These are phyloP conservation scores for Dioctria linearis DNA, from an alignment of 2,888 invertebrate species.

Conservation along the genomic window DNA sequence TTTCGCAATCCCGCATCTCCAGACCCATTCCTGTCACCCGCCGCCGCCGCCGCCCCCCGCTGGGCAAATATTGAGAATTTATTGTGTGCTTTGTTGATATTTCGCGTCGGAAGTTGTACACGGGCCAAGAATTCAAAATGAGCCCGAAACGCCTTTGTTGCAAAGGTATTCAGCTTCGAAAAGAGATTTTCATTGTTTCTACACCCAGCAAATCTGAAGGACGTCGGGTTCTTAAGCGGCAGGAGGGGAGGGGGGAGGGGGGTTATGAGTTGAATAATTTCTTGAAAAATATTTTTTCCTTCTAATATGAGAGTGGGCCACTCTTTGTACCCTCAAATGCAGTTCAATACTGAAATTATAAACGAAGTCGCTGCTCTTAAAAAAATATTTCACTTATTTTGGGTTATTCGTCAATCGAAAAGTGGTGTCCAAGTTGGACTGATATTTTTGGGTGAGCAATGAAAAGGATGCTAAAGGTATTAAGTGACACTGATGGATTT, in stretches of 20 bases:
- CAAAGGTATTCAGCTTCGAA: slow-evolving; percentile 38
- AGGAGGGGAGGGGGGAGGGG: slow-evolving; percentile 5
- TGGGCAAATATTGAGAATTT: slow-evolving; percentile 52
- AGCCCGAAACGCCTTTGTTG: slow-evolving; percentile 42
- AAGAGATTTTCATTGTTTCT: slow-evolving; percentile 40
- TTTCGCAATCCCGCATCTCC: slow-evolving; percentile 16
- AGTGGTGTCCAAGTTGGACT: too few species aligned
- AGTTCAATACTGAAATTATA: slow-evolving; percentile 2
- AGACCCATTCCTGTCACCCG: background rate
- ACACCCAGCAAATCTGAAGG: background rate
- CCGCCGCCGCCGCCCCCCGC: background rate
- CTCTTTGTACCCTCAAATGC: background rate
- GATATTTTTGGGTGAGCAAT: too few species aligned
- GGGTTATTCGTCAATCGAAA: too few species aligned
- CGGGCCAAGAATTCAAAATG: slow-evolving; percentile 51
- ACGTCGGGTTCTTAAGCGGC: background rate
- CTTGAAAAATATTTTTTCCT: slow-evolving; percentile 22
- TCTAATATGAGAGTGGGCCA: background rate
- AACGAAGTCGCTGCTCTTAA: background rate
- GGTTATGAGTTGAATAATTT: background rate
- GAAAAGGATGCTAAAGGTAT: too few species aligned
- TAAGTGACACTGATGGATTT: too few species aligned
- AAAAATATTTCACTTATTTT: too few species aligned
- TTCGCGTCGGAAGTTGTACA: slow-evolving; percentile 50
- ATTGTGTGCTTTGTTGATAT: slow-evolving; percentile 52